These are phyloP conservation scores for Siniperca scherzeri DNA, from an alignment of 2,797 vertebrate species.

Conservation along the genomic window DNA sequence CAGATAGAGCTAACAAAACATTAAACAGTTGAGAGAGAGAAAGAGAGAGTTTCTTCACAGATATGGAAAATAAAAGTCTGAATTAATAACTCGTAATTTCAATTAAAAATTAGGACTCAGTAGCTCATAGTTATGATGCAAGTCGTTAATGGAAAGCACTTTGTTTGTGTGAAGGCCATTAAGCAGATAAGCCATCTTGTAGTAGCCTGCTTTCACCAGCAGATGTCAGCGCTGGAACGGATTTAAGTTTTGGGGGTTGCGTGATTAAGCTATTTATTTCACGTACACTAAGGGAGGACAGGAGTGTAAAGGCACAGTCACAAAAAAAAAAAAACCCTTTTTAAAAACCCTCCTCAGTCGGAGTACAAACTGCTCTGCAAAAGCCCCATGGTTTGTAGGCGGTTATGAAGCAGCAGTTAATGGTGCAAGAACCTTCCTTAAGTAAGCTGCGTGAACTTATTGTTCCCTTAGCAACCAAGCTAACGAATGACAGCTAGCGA, in stretches of 20 bases:
- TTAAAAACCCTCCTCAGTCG: not conserved
- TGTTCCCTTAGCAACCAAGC: not conserved
- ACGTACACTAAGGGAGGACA: not conserved
- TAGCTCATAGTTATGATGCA: not conserved
- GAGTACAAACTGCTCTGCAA: not conserved
- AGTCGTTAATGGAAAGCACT: not conserved
- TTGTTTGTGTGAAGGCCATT: not conserved
- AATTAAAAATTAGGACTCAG: not conserved
- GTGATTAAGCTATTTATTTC: not conserved
- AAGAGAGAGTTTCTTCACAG: conserved; percentile 8
- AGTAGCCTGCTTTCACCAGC: not conserved
- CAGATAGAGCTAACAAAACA: conserved; percentile 57
- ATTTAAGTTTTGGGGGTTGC: not conserved
- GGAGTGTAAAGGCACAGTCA: not conserved
- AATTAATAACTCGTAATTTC: not conserved
- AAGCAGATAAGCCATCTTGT: not conserved
- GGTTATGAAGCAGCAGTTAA: not conserved
- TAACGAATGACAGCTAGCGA: not conserved
- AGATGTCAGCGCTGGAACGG: fast-evolving
- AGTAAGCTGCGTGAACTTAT: not conserved
- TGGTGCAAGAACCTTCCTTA: not conserved
- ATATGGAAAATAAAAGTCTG: not conserved
- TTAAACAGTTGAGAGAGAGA: conserved; percentile 36
- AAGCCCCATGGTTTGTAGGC: not conserved
- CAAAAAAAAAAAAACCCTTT: not conserved